These are phyloP conservation scores for Lepilemur septentrionalis DNA, from an alignment of 2,797 vertebrate genomes.

Conservation along the genomic window DNA sequence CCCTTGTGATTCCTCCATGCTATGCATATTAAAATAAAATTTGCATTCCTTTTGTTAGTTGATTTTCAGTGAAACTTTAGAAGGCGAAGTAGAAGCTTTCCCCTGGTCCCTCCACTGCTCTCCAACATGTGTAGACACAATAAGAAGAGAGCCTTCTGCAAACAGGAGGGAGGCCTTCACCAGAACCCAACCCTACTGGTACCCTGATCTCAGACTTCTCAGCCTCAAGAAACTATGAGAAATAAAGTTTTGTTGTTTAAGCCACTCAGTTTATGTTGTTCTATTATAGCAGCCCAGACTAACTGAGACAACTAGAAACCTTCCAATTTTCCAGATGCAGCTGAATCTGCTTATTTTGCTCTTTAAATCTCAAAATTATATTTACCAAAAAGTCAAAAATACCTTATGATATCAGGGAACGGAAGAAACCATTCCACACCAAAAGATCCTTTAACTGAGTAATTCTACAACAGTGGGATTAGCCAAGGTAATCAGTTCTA, in stretches of 20 bases:
- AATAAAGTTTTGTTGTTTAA: background rate
- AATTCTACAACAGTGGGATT: background rate
- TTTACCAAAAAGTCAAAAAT: background rate
- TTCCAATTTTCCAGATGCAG: background rate
- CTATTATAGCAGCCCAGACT: background rate
- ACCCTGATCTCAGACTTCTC: background rate
- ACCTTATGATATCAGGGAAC: background rate
- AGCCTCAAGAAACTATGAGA: background rate
- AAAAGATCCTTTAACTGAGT: background rate
- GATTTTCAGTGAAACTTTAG: background rate
- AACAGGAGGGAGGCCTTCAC: too few relatives aligned
- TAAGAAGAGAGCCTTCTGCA: background rate
- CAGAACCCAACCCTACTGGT: background rate
- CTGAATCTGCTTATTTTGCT: background rate
- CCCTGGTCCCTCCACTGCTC: background rate
- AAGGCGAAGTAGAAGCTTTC: background rate
- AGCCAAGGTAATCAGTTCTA: background rate
- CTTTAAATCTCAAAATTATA: background rate
- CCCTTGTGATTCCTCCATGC: too few relatives aligned
- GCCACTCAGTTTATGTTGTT: background rate
- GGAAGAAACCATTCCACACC: background rate
- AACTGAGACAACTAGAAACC: background rate
- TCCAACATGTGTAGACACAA: background rate
- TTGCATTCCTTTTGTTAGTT: background rate
- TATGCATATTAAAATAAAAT: background rate